Conservation (phyloP, 2,888 invertebrate species). For the Platynereis dumerilii region DNA sequence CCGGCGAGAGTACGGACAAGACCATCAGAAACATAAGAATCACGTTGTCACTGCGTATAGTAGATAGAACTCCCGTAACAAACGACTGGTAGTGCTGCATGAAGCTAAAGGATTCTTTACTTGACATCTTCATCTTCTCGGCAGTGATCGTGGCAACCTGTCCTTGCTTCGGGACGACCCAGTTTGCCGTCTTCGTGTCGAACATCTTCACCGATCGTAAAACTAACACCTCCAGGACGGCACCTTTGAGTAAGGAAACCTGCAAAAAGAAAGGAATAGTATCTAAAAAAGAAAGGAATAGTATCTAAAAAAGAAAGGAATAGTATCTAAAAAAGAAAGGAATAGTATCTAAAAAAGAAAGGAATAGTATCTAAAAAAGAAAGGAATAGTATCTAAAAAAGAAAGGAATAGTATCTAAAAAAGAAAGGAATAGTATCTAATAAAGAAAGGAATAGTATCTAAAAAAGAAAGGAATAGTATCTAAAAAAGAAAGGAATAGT, state of each 20-base stretch:
- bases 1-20: constrained; percentile 53
- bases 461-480: too few species aligned
- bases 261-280: too few species aligned
- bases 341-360: too few species aligned
- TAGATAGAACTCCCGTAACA: constrained; percentile 48
- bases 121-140: constrained; percentile 44
- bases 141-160: constrained; percentile 41
- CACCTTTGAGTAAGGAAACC: constrained; percentile 66
- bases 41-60: constrained; percentile 50
- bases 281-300: too few species aligned
- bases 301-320: too few species aligned
- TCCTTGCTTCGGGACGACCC: constrained; percentile 42
- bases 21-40: constrained; percentile 55
- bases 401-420: too few species aligned
- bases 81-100: constrained; percentile 57
- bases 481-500: too few species aligned
- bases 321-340: too few species aligned
- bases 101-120: constrained; percentile 47
- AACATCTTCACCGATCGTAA: constrained; percentile 56
- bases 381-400: too few species aligned
- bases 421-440: too few species aligned
- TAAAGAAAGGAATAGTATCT: too few species aligned
- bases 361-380: too few species aligned
- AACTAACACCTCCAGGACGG: constrained; percentile 58
- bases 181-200: constrained; percentile 47